Percentiles rank a stretch among this genome's conserved stretches.
Conservation (phyloP, 2,888 invertebrate genomes). For the Watsonalla cultraria region DNA sequence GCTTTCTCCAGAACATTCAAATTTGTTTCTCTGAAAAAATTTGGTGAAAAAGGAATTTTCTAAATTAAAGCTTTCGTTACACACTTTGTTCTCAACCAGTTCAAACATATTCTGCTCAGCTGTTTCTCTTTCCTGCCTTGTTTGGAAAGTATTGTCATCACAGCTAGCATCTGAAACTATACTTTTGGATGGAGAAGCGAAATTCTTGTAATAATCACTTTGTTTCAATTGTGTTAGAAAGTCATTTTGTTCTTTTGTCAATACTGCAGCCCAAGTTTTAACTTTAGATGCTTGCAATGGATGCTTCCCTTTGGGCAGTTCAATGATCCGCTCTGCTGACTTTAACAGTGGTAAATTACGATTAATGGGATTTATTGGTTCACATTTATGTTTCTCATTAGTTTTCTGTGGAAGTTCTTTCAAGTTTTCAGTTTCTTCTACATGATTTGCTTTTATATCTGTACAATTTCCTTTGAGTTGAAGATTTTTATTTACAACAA, state of each 20-base stretch:
- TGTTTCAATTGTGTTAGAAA: conserved; percentile 63
- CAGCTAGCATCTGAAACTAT: conserved; percentile 51
- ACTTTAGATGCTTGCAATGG: conserved; percentile 58
- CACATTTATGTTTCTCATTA: neutral
- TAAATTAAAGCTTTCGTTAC: conserved; percentile 84
- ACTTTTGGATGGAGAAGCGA: conserved; percentile 63
- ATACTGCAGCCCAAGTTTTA: conserved; percentile 66
- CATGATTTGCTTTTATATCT: conserved; percentile 8
- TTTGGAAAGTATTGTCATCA: conserved; percentile 46
- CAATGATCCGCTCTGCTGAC: conserved; percentile 16
- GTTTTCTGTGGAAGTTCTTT: neutral
- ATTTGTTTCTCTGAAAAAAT: conserved; percentile 59
- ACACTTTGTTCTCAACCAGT: conserved; percentile 85
- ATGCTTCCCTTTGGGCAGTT: conserved; percentile 55
- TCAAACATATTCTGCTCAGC: conserved; percentile 88
- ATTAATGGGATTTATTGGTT: neutral
- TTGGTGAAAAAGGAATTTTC: conserved; percentile 81
- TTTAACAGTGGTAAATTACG: conserved; percentile 1
- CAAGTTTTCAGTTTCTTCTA: neutral
- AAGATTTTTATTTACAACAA: conserved; percentile 15
- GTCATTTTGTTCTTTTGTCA: conserved; percentile 68
- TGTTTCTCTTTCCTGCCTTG: conserved; percentile 60
- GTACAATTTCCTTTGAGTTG: conserved; percentile 11
- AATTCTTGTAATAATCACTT: conserved; percentile 70
- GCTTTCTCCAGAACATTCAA: conserved; percentile 63